Conservation (phyloP, 1,140 invertebrate species). For the Drosophila arizonae region DNA sequence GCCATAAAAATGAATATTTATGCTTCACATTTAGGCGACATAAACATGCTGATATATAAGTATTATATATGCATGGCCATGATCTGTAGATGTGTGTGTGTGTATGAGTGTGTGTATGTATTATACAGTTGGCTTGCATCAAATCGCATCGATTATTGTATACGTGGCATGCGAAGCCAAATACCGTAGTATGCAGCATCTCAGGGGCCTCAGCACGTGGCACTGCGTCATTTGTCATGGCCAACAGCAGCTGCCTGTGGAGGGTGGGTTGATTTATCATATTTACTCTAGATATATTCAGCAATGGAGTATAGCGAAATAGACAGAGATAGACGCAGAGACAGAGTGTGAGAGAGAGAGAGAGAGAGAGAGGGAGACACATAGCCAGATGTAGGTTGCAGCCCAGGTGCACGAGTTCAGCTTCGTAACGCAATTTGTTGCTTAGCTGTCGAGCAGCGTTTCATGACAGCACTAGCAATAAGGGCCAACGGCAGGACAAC, state of each 20-base stretch:
- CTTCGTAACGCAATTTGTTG: slow-evolving; percentile 75
- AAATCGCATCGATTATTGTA: slow-evolving; percentile 79
- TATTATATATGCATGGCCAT: slow-evolving; percentile 56
- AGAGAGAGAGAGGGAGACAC: background rate
- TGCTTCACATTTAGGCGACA: slow-evolving; percentile 59
- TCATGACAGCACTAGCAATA: slow-evolving; percentile 63
- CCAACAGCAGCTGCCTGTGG: slow-evolving; percentile 30
- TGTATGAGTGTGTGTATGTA: slow-evolving; percentile 1
- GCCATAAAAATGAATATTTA: slow-evolving; percentile 79
- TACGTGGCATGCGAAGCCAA: slow-evolving; percentile 44
- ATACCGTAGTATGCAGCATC: slow-evolving; percentile 31
- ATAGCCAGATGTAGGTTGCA: slow-evolving; percentile 18
- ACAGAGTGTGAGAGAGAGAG: slow-evolving; percentile 2
- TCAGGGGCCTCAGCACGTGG: slow-evolving; percentile 47
- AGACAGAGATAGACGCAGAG: background rate
- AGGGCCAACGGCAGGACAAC: slow-evolving; percentile 1
- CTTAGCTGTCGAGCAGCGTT: slow-evolving; percentile 68
- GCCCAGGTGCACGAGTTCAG: slow-evolving; percentile 75
- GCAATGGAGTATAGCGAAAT: slow-evolving; percentile 24
- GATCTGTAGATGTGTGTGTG: slow-evolving; percentile 39
- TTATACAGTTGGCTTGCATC: slow-evolving; percentile 65
- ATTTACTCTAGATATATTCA: slow-evolving; percentile 63
- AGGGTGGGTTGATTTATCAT: slow-evolving; percentile 72
- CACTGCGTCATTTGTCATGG: slow-evolving; percentile 72
- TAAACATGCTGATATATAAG: slow-evolving; percentile 65